Evolutionary conservation across 2,888 invertebrate genomes (phyloP).

Genomic region (Cosmorhoe ocellata): DNA sequence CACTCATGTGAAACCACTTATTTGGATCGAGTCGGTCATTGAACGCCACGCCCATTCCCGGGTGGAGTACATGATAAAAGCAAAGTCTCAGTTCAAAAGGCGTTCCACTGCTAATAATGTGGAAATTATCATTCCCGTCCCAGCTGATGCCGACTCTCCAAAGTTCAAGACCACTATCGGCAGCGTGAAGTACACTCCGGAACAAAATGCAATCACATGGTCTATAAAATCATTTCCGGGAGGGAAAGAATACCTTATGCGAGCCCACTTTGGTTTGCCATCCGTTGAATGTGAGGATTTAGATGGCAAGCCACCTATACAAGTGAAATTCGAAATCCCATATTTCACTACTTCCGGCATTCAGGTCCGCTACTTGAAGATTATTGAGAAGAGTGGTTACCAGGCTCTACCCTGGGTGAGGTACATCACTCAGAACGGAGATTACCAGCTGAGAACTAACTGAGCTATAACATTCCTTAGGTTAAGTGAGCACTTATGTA

Average conservation of each 20-base stretch:
- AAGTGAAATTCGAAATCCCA: conserved; percentile 99
- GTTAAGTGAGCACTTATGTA: conserved; percentile 44
- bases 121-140: conserved; percentile 97
- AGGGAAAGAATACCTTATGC: conserved; percentile 98
- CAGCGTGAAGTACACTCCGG: conserved; percentile 98
- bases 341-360: conserved; percentile 99
- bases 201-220: conserved; percentile 98
- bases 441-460: conserved; percentile 98
- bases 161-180: conserved; percentile 99
- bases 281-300: conserved; percentile 96
- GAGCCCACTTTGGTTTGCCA: conserved; percentile 98
- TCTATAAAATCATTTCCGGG: conserved; percentile 98
- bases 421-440: conserved; percentile 99
- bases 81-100: conserved; percentile 98
- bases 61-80: conserved; percentile 99
- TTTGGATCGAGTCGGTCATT: conserved; percentile 99
- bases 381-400: conserved; percentile 99
- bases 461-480: conserved; percentile 66
- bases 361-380: conserved; percentile 97
- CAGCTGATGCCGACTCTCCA: conserved; percentile 98
- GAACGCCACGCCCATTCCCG: conserved; percentile 98
- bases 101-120: conserved; percentile 99
- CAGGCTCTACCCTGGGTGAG: conserved; percentile 99
- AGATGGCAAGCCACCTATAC: conserved; percentile 98
- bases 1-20: conserved; percentile 98